Conservation (phyloP, 2,797 vertebrate species). For the Myoxocephalus aenaeus region DNA sequence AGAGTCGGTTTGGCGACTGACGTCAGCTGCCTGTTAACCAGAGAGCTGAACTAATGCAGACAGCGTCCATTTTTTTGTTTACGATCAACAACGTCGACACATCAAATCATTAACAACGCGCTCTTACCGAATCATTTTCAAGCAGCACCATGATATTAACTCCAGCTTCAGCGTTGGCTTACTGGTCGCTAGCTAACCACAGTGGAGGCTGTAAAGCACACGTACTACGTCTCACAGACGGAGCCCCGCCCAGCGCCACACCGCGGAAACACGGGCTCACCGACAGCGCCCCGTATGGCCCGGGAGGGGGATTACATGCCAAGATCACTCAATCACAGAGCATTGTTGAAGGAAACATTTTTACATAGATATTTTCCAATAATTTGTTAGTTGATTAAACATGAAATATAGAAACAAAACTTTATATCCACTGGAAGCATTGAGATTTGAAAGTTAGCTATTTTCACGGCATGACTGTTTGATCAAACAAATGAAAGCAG, state of each 20-base stretch:
- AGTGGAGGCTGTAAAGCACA: constrained; percentile 74
- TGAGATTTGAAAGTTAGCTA: too few relatives aligned
- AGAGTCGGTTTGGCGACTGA: background rate
- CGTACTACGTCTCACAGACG: constrained; percentile 69
- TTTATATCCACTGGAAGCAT: too few relatives aligned
- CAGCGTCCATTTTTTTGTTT: accelerated
- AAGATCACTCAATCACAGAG: background rate
- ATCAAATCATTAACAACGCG: accelerated
- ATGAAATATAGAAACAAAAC: background rate
- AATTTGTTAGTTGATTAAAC: background rate
- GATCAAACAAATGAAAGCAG: too few relatives aligned
- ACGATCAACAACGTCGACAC: background rate
- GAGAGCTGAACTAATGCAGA: background rate
- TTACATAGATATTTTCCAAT: background rate
- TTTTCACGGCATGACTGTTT: too few relatives aligned
- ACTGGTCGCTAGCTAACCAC: constrained; percentile 26
- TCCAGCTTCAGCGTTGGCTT: constrained; percentile 15
- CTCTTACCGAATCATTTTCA: constrained; percentile 86
- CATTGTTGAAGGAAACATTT: background rate
- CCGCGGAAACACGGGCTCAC: accelerated
- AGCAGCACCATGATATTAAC: constrained; percentile 82
- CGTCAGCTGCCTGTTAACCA: background rate
- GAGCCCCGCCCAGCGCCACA: constrained; percentile 66
- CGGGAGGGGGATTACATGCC: constrained; percentile 21
- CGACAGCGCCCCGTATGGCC: constrained; percentile 28